phyloP scores from a whole-genome alignment of 2,113 vertebrate species.

The Pseudorhombus dupliciocellatus region DNA sequence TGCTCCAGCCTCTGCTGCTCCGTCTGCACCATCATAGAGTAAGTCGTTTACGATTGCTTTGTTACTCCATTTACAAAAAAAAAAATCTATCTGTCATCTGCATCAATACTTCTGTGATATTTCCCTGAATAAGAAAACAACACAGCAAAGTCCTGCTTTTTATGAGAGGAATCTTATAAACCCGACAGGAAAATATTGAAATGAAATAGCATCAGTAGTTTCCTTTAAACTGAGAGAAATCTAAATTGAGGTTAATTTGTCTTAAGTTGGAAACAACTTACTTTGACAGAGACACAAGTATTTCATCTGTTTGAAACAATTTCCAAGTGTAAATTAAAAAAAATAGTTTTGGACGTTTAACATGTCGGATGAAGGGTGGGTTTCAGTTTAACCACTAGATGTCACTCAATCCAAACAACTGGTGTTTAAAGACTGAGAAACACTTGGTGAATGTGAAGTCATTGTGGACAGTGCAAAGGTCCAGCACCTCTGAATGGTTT shows the following conservation, averaged over 20 bases:
- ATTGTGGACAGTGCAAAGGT: neutral
- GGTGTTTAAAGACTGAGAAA: neutral
- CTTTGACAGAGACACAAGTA: too few relatives aligned
- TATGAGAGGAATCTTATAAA: neutral
- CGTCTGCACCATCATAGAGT: conserved; percentile 80
- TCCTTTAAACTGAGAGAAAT: neutral
- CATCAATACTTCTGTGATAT: neutral
- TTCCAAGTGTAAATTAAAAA: too few relatives aligned
- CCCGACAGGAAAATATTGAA: neutral
- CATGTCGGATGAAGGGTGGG: too few relatives aligned
- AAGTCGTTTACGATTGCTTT: conserved; percentile 34
- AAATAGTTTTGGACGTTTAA: too few relatives aligned
- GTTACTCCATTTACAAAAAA: neutral
- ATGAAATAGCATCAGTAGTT: neutral
- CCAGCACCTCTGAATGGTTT: too few relatives aligned
- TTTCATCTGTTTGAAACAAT: too few relatives aligned
- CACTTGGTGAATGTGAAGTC: neutral
- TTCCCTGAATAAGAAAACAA: neutral
- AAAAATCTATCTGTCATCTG: neutral
- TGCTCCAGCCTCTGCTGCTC: conserved; percentile 80
- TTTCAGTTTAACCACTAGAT: neutral
- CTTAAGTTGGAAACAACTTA: conserved; percentile 13
- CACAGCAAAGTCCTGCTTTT: neutral
- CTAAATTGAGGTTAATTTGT: conserved; percentile 16
- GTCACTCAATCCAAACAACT: neutral